Percentiles rank a stretch among this genome's conserved stretches.
These are phyloP conservation scores for Tursiops truncatus DNA, from an alignment of 2,113 vertebrate species.

Conservation along the genomic window DNA sequence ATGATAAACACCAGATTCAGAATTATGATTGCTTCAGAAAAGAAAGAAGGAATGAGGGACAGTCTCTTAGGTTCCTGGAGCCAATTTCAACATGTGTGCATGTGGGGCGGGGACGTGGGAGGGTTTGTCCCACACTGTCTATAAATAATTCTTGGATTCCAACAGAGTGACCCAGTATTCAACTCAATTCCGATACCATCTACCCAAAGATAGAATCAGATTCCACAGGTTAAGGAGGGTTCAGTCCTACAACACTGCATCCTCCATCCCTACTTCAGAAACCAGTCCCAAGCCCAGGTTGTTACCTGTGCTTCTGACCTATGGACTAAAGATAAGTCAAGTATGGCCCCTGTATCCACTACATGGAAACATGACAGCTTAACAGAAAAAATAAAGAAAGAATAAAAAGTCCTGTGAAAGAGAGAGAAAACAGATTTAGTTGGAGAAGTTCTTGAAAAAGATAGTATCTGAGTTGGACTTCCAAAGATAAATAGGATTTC, in stretches of 20 bases:
- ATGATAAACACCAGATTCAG: background rate
- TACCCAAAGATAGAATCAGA: background rate
- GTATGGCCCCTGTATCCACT: background rate
- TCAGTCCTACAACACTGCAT: background rate
- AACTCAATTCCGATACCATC: background rate
- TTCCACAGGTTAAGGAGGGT: background rate
- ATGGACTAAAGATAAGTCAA: background rate
- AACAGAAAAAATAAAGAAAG: background rate
- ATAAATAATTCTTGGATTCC: background rate
- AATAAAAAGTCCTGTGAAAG: background rate
- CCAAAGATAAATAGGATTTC: background rate
- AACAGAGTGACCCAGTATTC: background rate
- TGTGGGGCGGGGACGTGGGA: fast-evolving
- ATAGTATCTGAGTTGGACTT: background rate
- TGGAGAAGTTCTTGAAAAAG: background rate
- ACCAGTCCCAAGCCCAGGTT: background rate
- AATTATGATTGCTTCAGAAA: background rate
- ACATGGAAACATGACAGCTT: background rate
- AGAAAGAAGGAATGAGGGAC: background rate
- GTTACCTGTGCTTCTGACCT: background rate
- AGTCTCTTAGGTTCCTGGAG: background rate
- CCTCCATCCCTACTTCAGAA: too few relatives aligned
- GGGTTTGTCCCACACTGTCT: background rate
- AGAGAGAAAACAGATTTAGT: background rate
- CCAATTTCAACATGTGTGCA: background rate